Conservation (phyloP, 2,113 vertebrate genomes). For the Python bivittatus region DNA sequence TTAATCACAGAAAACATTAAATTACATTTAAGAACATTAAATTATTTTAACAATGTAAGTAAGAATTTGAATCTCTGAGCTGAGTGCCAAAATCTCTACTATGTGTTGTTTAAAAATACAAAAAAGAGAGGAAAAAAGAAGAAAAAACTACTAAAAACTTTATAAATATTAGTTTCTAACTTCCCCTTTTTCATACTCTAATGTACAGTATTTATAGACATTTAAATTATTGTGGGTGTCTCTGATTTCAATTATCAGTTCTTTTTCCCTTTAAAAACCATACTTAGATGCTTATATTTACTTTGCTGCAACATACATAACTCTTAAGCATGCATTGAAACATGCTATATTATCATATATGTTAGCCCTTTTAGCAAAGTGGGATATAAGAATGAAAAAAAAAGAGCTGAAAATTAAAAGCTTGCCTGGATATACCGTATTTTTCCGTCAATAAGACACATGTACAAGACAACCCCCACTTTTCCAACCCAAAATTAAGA, state of each 20-base stretch:
- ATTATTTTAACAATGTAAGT: neutral
- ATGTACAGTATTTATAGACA: neutral
- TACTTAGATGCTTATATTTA: neutral
- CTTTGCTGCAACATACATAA: neutral
- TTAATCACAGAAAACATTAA: neutral
- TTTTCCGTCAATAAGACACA: no score
- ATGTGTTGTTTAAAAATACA: neutral
- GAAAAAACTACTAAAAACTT: neutral
- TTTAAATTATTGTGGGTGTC: neutral
- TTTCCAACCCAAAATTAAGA: no score
- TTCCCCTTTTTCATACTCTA: neutral
- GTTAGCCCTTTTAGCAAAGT: neutral
- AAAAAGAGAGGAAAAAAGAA: neutral
- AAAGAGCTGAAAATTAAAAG: neutral
- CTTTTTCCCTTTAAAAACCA: neutral
- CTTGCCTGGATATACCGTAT: neutral
- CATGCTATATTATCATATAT: neutral
- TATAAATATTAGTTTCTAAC: neutral
- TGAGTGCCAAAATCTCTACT: neutral
- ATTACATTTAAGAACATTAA: neutral
- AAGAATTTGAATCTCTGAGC: neutral
- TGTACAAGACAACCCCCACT: no score
- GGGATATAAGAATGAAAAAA: neutral
- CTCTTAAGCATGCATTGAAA: neutral
- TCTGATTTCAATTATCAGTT: neutral